Percentiles rank a stretch among this genome's conserved stretches.
Evolutionary conservation across 2,888 invertebrate species (phyloP).

Genomic region (Mythimna pallens): DNA sequence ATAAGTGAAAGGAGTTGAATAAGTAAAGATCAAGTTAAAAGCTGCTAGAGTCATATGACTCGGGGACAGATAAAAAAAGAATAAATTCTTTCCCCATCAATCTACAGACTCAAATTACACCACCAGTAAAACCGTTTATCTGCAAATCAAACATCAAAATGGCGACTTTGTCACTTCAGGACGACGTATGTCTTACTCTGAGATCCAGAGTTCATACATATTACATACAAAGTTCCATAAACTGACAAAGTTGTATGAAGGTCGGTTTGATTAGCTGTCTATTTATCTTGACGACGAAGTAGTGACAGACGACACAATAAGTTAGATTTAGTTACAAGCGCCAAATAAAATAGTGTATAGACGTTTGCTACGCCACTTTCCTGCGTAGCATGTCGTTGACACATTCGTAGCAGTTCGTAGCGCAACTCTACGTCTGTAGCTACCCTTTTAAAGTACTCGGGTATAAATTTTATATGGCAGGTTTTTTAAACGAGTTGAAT

Average conservation of each 20-base stretch:
- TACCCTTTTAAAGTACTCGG: neutral
- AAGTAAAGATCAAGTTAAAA: no score
- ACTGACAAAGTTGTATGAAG: constrained; percentile 1
- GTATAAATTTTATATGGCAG: no score
- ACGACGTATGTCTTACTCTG: neutral
- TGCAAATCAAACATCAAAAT: neutral
- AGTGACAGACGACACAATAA: neutral
- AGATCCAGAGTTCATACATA: neutral
- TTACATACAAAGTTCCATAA: neutral
- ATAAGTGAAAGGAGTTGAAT: no score
- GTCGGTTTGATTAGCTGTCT: constrained; percentile 13
- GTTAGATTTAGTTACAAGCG: neutral
- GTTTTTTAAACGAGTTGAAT: no score
- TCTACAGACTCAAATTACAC: neutral
- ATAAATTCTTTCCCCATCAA: neutral
- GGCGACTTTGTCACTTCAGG: neutral
- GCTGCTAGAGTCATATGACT: no score
- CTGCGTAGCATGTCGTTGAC: constrained; percentile 40
- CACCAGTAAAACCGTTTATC: neutral
- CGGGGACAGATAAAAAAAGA: neutral
- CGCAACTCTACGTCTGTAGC: neutral
- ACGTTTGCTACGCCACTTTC: constrained; percentile 16
- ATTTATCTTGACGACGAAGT: constrained; percentile 16
- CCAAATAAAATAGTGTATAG: neutral
- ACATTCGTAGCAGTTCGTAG: constrained; percentile 46